phyloP scores from a whole-genome alignment of 92 coral and sea anemone genomes.

The Phenganax marumi region DNA sequence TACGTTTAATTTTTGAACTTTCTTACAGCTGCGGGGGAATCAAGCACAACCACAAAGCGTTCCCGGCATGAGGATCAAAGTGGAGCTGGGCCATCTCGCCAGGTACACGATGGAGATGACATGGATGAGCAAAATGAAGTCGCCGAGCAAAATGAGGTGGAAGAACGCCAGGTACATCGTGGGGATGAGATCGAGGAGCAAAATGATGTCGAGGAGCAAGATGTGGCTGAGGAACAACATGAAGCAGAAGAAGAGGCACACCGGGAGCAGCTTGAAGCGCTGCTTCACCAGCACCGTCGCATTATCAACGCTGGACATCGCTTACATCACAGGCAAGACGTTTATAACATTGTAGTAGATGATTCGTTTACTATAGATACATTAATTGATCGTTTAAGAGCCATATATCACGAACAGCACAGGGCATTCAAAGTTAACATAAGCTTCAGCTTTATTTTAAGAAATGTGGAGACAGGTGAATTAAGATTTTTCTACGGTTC shows the following conservation, averaged over 20 bases:
- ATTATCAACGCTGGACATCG: background rate
- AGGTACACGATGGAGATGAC: too few species aligned
- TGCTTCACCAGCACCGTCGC: background rate
- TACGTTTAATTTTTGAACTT: too few species aligned
- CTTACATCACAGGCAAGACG: background rate
- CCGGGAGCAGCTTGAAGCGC: background rate
- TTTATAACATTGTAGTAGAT: background rate
- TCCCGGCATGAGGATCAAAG: too few species aligned
- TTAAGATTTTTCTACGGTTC: constrained; percentile 2
- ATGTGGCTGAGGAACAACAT: background rate
- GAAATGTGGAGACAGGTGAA: background rate
- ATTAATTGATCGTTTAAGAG: background rate
- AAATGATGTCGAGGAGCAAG: background rate
- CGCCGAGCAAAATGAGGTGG: background rate
- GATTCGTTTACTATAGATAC: background rate
- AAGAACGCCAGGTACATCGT: background rate
- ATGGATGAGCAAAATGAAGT: too few species aligned
- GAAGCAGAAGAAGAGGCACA: background rate
- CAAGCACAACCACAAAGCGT: too few species aligned
- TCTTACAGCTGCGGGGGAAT: too few species aligned
- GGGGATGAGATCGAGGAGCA: background rate
- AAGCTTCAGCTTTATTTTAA: background rate
- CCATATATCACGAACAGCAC: background rate
- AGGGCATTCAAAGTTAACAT: background rate
- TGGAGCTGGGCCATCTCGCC: too few species aligned